Evolutionary conservation across 2,888 invertebrate genomes (phyloP).

Genomic region (Cheilosia impressa): DNA sequence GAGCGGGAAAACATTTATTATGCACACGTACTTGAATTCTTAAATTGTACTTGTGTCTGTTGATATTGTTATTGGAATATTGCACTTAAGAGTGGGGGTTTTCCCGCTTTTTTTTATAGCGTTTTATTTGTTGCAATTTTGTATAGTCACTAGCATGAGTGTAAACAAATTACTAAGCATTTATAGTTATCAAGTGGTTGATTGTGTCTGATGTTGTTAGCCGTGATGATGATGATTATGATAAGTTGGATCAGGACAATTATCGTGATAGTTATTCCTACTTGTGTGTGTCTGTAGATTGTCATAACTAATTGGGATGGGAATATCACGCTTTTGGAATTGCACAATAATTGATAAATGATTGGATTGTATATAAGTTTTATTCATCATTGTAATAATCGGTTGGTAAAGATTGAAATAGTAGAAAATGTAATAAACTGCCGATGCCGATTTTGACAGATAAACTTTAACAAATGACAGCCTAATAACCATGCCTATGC

Average conservation of each 20-base stretch:
- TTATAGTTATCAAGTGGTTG: conserved; percentile 31
- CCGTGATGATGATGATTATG: conserved; percentile 34
- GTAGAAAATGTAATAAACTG: too few relatives aligned
- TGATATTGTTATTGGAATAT: not conserved
- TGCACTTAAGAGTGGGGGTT: not conserved
- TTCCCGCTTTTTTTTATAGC: conserved; percentile 10
- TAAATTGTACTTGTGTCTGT: conserved; percentile 14
- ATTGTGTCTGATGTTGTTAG: conserved; percentile 37
- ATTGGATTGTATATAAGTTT: conserved; percentile 18
- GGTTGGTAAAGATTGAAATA: too few relatives aligned
- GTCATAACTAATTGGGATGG: not conserved
- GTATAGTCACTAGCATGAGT: not conserved
- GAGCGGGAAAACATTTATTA: conserved; percentile 10
- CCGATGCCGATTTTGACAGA: too few relatives aligned
- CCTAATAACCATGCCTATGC: too few relatives aligned
- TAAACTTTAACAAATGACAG: too few relatives aligned
- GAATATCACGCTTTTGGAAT: conserved; percentile 31
- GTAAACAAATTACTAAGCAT: conserved; percentile 36
- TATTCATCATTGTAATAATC: too few relatives aligned
- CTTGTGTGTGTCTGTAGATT: conserved; percentile 9
- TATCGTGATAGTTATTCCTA: conserved; percentile 5
- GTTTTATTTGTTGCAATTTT: conserved; percentile 6
- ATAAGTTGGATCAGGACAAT: conserved; percentile 33
- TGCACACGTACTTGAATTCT: not conserved
- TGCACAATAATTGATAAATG: conserved; percentile 11